Conservation (phyloP, 2,797 vertebrate species). For the Acipenser ruthenus region DNA sequence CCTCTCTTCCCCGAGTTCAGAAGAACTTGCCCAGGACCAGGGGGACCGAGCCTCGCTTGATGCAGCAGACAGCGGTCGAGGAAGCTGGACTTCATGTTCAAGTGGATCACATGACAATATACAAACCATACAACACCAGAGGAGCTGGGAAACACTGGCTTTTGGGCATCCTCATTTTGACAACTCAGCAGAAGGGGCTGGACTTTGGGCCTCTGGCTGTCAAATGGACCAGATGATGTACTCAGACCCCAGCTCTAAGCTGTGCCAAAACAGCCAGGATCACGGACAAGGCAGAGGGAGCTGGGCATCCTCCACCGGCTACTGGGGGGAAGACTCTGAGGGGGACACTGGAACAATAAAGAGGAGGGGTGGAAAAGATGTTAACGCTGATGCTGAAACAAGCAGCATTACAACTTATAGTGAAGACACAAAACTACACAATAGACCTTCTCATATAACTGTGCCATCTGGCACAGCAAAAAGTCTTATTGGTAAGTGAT, state of each 20-base stretch:
- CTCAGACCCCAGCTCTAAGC: constrained; percentile 64
- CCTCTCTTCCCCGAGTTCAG: constrained; percentile 88
- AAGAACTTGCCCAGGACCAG: constrained; percentile 93
- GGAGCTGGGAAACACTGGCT: constrained; percentile 89
- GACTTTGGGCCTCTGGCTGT: constrained; percentile 53
- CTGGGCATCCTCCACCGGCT: constrained; percentile 86
- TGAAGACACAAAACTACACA: constrained; percentile 79
- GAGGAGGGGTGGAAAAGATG: constrained; percentile 88
- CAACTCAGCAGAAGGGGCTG: constrained; percentile 55
- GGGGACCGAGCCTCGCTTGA: constrained; percentile 91
- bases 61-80: constrained; percentile 92
- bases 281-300: constrained; percentile 84
- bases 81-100: constrained; percentile 97
- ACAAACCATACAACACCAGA: constrained; percentile 94
- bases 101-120: constrained; percentile 97
- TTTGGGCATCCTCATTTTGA: constrained; percentile 69
- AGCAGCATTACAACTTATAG: constrained; percentile 76
- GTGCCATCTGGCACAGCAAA: constrained; percentile 71
- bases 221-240: constrained; percentile 64
- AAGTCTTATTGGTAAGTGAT: constrained; percentile 72
- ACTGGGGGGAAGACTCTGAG: constrained; percentile 96
- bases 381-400: constrained; percentile 78
- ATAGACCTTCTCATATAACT: constrained; percentile 68
- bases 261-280: constrained; percentile 58
- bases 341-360: constrained; percentile 97